A percentile compares a stretch with the other conserved stretches of the same genome.
Evolutionary conservation across 2,113 vertebrate species (phyloP).

Genomic region (Phalacrocorax carbo): DNA sequence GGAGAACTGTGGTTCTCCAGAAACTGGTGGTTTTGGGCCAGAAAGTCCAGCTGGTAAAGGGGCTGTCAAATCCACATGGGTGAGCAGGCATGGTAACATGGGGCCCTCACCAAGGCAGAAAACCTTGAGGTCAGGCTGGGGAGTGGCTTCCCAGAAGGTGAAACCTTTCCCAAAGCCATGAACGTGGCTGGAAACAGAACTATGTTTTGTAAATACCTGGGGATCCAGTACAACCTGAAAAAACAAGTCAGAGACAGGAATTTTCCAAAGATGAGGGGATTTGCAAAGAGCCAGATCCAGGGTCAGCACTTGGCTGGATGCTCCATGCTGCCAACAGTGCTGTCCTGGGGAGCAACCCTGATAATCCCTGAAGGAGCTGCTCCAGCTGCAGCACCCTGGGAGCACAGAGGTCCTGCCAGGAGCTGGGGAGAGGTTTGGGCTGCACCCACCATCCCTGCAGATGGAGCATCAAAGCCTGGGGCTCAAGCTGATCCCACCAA

Average conservation of each 20-base stretch:
- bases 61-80: not conserved
- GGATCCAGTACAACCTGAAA: not conserved
- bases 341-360: not conserved
- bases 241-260: not conserved
- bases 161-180: not conserved
- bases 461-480: not conserved
- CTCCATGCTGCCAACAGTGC: not conserved
- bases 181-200: not conserved
- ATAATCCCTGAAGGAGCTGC: not conserved
- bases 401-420: not conserved
- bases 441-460: not conserved
- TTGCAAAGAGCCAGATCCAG: not conserved
- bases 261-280: fast-evolving
- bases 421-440: not conserved
- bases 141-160: not conserved
- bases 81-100: fast-evolving
- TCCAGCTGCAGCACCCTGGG: not conserved
- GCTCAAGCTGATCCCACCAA: not conserved
- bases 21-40: no score
- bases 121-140: not conserved
- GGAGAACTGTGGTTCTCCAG: fast-evolving
- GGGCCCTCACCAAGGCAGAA: not conserved
- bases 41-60: not conserved
- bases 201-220: slow-evolving; percentile 1
- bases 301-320: not conserved